These are phyloP conservation scores for Littorina saxatilis DNA, from an alignment of 1,140 invertebrate species.

Conservation along the genomic window DNA sequence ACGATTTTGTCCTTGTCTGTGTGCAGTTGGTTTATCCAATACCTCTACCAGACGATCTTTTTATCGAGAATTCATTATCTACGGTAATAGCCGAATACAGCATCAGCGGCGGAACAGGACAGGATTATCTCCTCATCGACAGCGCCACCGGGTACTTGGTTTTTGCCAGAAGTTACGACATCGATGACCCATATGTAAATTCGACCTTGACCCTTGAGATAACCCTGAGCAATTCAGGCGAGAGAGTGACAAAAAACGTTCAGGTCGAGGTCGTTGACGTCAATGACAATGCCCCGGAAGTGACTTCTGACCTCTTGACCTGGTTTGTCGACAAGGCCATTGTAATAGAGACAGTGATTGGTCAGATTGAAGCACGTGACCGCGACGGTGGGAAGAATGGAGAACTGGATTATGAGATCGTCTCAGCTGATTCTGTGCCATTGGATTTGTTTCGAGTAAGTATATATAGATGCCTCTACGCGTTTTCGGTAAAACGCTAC, in stretches of 20 bases:
- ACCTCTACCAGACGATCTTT: background rate
- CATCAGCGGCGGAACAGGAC: background rate
- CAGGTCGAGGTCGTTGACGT: background rate
- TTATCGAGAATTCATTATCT: background rate
- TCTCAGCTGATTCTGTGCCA: background rate
- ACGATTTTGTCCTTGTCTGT: background rate
- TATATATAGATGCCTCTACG: background rate
- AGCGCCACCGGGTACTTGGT: background rate
- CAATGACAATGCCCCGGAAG: constrained; percentile 23
- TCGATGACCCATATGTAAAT: background rate
- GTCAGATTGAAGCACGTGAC: constrained; percentile 16
- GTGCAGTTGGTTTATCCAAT: background rate
- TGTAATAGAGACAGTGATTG: constrained; percentile 13
- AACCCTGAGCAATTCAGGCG: background rate
- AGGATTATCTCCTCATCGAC: background rate
- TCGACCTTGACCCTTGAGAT: background rate
- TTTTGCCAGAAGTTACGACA: background rate
- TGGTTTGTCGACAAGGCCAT: background rate
- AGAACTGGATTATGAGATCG: background rate
- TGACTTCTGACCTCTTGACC: constrained; percentile 19
- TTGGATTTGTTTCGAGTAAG: background rate
- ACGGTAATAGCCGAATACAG: background rate
- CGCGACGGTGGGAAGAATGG: constrained; percentile 8
- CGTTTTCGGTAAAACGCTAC: no score
- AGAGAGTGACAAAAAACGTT: background rate